Conservation (phyloP, 2,797 vertebrate genomes). For the Anabacerthia variegaticeps region DNA sequence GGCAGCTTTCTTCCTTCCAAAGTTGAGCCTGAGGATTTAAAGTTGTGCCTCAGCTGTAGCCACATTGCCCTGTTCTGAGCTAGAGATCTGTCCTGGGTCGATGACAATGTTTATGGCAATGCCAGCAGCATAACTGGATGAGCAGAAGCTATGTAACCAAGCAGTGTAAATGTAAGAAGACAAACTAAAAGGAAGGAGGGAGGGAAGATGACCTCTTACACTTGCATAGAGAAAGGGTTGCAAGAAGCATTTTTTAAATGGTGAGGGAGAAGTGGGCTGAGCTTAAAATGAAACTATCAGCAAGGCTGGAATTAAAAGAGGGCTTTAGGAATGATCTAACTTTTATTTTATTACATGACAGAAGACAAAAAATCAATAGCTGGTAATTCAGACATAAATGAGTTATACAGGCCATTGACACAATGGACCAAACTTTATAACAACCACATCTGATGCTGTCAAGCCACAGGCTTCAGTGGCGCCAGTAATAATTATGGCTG, state of each 20-base stretch:
- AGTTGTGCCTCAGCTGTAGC: background rate
- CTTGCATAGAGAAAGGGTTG: background rate
- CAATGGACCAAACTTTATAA: slow-evolving; percentile 79
- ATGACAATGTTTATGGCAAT: background rate
- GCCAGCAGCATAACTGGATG: background rate
- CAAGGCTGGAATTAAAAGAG: slow-evolving; percentile 65
- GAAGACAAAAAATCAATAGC: slow-evolving; percentile 79
- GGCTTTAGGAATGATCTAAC: slow-evolving; percentile 68
- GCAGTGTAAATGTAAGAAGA: background rate
- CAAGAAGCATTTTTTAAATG: background rate
- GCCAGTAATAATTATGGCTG: slow-evolving; percentile 82
- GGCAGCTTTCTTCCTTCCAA: background rate
- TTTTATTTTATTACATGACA: slow-evolving; percentile 79
- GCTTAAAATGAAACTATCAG: slow-evolving; percentile 45
- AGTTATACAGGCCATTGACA: slow-evolving; percentile 82
- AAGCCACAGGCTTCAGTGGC: slow-evolving; percentile 77
- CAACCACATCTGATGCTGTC: slow-evolving; percentile 80
- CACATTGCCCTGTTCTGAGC: background rate
- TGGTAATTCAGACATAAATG: slow-evolving; percentile 78
- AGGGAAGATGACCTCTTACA: background rate
- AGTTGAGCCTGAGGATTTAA: background rate
- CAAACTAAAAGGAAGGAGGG: background rate
- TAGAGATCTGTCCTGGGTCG: background rate
- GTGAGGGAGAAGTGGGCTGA: background rate
- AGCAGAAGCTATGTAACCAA: background rate